phyloP scores from a whole-genome alignment of 1,140 invertebrate species.

The Platorchestia sp. region DNA sequence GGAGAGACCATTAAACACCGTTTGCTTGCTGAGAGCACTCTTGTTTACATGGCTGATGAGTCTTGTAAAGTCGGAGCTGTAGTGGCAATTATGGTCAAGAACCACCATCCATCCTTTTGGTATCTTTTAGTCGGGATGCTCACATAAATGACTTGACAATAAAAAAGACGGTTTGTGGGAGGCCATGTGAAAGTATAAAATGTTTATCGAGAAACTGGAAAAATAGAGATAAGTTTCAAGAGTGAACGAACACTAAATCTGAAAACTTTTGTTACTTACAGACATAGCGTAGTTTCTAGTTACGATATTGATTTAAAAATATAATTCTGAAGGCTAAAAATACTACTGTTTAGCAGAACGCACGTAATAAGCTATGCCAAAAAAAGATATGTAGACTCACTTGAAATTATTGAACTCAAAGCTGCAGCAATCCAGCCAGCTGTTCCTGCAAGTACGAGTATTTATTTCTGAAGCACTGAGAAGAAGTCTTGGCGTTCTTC shows the following conservation, averaged over 20 bases:
- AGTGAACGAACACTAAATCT: background rate
- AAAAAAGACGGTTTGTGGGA: background rate
- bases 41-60: background rate
- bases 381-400: background rate
- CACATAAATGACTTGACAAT: background rate
- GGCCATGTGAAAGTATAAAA: background rate
- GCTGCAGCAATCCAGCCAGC: background rate
- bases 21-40: background rate
- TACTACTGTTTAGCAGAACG: background rate
- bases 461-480: background rate
- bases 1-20: background rate
- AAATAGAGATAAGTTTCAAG: too few relatives aligned
- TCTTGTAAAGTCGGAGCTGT: background rate
- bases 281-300: background rate
- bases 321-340: background rate
- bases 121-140: background rate
- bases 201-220: background rate
- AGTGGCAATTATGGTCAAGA: background rate
- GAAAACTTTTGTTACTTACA: background rate
- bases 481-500: slow-evolving; percentile 20
- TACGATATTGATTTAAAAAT: background rate
- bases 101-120: background rate
- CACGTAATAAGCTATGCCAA: background rate
- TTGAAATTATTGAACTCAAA: background rate
- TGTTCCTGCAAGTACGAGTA: background rate